Conservation (phyloP, 2,888 invertebrate genomes). For the Boloria selene region DNA sequence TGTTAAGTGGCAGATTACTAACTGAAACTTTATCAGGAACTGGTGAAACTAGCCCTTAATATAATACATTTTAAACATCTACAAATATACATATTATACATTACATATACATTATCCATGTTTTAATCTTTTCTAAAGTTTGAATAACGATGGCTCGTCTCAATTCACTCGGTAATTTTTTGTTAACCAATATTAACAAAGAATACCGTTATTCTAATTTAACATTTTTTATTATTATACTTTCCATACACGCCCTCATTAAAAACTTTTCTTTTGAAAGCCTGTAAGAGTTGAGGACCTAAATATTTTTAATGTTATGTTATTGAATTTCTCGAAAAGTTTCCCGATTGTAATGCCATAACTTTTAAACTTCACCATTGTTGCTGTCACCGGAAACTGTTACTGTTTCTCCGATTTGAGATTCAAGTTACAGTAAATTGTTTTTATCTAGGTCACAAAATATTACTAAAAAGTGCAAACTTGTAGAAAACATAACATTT, state of each 20-base stretch:
- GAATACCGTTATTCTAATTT: too few relatives aligned
- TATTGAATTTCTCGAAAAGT: slow-evolving; percentile 10
- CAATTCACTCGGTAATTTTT: too few relatives aligned
- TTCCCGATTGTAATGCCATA: slow-evolving; percentile 14
- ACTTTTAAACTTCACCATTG: slow-evolving; percentile 21
- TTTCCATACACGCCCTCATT: background rate
- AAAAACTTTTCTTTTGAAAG: too few relatives aligned
- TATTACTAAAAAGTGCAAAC: background rate
- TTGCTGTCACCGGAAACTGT: slow-evolving; percentile 14
- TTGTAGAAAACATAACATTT: background rate
- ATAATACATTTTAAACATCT: too few relatives aligned
- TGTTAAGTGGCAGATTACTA: too few relatives aligned
- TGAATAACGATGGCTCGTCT: too few relatives aligned
- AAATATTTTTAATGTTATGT: slow-evolving; percentile 15
- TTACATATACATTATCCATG: too few relatives aligned
- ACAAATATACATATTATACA: too few relatives aligned
- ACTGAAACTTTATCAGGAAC: too few relatives aligned
- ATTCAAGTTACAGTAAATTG: slow-evolving; percentile 16
- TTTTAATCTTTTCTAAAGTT: too few relatives aligned
- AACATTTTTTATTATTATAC: background rate
- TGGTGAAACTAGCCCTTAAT: too few relatives aligned
- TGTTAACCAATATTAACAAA: too few relatives aligned
- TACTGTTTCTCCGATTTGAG: slow-evolving; percentile 19
- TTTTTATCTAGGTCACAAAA: slow-evolving; percentile 17
- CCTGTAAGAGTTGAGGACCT: background rate